These are phyloP conservation scores for Tenrec ecaudatus DNA, from an alignment of 2,113 vertebrate species.

Conservation along the genomic window DNA sequence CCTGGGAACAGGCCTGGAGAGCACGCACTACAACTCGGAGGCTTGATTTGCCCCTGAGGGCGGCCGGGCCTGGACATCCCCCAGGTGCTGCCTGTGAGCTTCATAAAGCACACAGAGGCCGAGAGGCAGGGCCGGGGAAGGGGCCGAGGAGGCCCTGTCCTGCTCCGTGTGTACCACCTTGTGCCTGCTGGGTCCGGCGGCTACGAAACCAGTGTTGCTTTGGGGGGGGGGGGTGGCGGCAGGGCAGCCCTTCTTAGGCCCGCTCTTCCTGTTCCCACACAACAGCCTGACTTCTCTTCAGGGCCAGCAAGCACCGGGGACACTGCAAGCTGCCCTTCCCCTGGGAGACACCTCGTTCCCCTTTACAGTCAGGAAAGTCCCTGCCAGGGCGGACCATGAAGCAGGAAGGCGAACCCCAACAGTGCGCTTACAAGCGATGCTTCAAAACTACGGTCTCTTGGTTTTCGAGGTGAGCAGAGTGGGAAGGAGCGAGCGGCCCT, in stretches of 20 bases:
- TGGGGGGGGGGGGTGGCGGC: not conserved
- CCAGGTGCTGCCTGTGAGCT: not conserved
- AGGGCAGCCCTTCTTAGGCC: not conserved
- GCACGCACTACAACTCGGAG: not conserved
- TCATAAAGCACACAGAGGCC: not conserved
- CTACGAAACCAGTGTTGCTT: not conserved
- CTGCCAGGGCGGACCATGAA: not conserved
- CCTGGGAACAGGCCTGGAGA: not conserved
- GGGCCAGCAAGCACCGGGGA: not conserved
- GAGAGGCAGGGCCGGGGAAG: not conserved
- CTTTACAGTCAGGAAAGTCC: not conserved
- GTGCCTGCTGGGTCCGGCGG: not conserved
- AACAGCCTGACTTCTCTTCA: not conserved
- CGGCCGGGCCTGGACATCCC: accelerated
- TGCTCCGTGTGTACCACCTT: not conserved
- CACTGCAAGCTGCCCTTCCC: not conserved
- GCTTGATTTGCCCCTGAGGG: not conserved
- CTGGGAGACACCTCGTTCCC: not conserved
- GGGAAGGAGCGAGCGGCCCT: not conserved
- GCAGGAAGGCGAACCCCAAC: not conserved
- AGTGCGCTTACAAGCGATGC: not conserved
- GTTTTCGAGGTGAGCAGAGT: not conserved
- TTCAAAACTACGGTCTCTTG: not conserved
- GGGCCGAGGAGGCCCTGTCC: not conserved
- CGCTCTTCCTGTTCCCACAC: not conserved